Base-by-base conservation (phyloP, 2,113 vertebrate genomes). In the Vombatus ursinus region DNA sequence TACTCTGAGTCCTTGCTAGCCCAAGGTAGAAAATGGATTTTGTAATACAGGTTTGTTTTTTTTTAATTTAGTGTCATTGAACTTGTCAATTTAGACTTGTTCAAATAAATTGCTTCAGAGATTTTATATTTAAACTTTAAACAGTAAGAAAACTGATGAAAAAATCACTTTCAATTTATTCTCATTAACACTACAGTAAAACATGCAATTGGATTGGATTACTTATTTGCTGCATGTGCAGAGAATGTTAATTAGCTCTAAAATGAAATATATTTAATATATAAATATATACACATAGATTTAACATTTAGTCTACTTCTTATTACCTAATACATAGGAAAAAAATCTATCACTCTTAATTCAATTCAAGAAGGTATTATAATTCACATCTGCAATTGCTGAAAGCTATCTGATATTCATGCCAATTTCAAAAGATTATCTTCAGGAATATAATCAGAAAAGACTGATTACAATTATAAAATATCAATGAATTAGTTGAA, bases 321-420 rank as follows among this genome's bases (percentile, higher is more conserved):
- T 93, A 95, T 95, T 54, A 90, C 50, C 47, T 91, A 90, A 89
- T 89, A 94, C 93, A 52, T 0, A 54, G 47, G 91, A 96, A 97
- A 95, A 92, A 25, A 90, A 96, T 94, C 47, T 90, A 77, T 1
- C 24, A 96, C 96, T 97, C 98, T 97, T 96, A 96, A 90, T 92
- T 96, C 91, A 1, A 68, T 61, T 95, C 49, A 91, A 91, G 95
- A 96, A 95, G n/a, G 4, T 91, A 94, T 53, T 51, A 52, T 52
- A 95, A 95, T 90, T 97, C 95, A 98, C 93, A 96, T 53, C 93
- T 31, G 44, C 57, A 91, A 95, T 95, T 22, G 96, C 96, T 97
- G 97, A 14, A 50, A 97, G 52, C 93, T 94, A 97, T 26, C 44
- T 91, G 16, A 68, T 50, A 94, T 19, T 95, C 90, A 94, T 50